A percentile compares a stretch with the other conserved stretches of the same genome.
Conservation (phyloP, 2,113 vertebrate species). For the Syngnathus floridae region DNA sequence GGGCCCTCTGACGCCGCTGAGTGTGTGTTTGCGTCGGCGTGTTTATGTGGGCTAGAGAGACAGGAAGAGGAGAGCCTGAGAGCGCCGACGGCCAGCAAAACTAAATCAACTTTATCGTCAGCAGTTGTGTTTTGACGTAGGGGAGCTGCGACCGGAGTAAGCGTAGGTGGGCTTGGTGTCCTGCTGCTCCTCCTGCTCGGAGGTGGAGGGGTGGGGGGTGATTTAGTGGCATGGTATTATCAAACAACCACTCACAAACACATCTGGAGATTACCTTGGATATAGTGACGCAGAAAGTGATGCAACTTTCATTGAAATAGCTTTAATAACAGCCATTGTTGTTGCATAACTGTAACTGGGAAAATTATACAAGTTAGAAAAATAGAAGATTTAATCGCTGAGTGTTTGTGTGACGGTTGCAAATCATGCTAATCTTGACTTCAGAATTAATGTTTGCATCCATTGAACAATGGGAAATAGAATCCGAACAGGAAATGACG, state of each 20-base stretch:
- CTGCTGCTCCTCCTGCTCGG: not conserved
- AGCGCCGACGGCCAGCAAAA: constrained; percentile 39
- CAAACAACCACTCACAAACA: constrained; percentile 8
- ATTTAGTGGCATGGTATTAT: constrained; percentile 37
- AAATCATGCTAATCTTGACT: too few relatives aligned
- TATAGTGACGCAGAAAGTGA: constrained; percentile 1
- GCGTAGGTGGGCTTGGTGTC: constrained; percentile 21
- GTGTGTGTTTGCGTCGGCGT: constrained; percentile 17
- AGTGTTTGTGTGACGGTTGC: not conserved
- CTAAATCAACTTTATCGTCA: constrained; percentile 54
- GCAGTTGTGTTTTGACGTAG: constrained; percentile 38
- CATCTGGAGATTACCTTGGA: constrained; percentile 6
- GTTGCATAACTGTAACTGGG: not conserved
- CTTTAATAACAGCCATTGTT: not conserved
- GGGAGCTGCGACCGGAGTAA: constrained; percentile 17
- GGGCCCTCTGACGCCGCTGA: constrained; percentile 48
- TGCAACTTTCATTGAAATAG: not conserved
- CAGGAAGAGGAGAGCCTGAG: constrained; percentile 20
- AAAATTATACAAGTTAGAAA: not conserved
- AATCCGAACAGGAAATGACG: not conserved
- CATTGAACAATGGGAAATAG: too few relatives aligned
- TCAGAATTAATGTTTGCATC: not conserved
- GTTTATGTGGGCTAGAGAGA: constrained; percentile 22
- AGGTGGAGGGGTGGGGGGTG: constrained; percentile 7
- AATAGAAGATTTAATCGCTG: not conserved